Conservation (phyloP, 2,797 vertebrate genomes). For the Varecia variegata region DNA sequence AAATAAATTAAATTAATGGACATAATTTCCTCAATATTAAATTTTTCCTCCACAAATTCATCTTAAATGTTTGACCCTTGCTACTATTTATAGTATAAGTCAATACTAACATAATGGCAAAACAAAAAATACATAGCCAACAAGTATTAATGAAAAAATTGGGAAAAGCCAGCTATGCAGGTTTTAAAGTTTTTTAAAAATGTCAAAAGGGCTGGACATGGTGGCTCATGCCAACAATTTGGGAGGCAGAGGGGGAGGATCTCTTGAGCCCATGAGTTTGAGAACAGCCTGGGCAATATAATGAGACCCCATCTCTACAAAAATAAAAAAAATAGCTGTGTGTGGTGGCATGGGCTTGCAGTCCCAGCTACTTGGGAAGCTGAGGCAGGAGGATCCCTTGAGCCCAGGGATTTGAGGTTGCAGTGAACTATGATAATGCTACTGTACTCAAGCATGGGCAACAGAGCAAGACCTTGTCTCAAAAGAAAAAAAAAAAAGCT, state of each 20-base stretch:
- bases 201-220: neutral
- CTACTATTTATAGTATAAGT: neutral
- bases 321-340: too few relatives aligned
- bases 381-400: neutral
- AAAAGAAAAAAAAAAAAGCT: too few relatives aligned
- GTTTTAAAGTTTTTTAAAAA: neutral
- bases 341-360: neutral
- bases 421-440: too few relatives aligned
- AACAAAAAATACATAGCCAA: neutral
- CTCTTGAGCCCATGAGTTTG: neutral
- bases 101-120: neutral
- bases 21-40: neutral
- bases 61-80: neutral
- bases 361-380: neutral
- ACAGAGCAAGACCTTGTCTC: neutral
- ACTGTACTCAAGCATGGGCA: neutral
- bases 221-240: neutral
- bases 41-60: neutral
- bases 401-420: too few relatives aligned
- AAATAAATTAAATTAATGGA: neutral
- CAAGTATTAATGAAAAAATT: neutral
- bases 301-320: neutral
- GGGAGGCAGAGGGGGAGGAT: neutral
- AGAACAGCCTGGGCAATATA: neutral
- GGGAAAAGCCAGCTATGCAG: neutral